phyloP scores from a whole-genome alignment of 2,797 vertebrate genomes.

The Podarcis lilfordi region DNA sequence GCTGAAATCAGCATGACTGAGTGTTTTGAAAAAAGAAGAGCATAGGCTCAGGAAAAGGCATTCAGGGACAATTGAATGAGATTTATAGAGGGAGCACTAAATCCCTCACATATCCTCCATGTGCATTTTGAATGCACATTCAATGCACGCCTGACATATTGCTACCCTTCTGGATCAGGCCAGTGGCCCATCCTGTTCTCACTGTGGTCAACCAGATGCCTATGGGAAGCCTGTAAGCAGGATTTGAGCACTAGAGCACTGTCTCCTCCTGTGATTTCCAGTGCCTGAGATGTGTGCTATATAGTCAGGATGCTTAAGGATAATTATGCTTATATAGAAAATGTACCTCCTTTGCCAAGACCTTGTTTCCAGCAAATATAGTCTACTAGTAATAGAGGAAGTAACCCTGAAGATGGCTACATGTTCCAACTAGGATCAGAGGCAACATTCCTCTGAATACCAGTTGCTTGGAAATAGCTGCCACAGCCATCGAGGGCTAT shows the following conservation, averaged over 20 bases:
- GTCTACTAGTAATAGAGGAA: not conserved
- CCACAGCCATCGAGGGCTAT: no score
- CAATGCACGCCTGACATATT: not conserved
- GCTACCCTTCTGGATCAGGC: no score
- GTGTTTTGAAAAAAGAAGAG: constrained; percentile 19
- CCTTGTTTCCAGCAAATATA: not conserved
- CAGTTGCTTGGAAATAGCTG: not conserved
- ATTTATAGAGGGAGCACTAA: constrained; percentile 4
- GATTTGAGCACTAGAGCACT: no score
- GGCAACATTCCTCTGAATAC: not conserved
- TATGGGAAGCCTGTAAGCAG: no score
- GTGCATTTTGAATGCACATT: not conserved
- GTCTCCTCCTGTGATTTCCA: no score
- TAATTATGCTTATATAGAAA: not conserved
- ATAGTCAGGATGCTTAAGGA: not conserved
- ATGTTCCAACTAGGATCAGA: not conserved
- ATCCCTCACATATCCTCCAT: not conserved
- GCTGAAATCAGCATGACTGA: constrained; percentile 19
- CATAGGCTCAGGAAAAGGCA: not conserved
- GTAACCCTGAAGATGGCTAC: not conserved
- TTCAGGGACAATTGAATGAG: not conserved
- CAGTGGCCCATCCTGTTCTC: no score
- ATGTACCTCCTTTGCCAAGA: not conserved
- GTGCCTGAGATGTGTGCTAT: no score
- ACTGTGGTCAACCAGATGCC: no score